Evolutionary conservation across 2,113 vertebrate genomes (phyloP).

Genomic region (Hippotragus niger): DNA sequence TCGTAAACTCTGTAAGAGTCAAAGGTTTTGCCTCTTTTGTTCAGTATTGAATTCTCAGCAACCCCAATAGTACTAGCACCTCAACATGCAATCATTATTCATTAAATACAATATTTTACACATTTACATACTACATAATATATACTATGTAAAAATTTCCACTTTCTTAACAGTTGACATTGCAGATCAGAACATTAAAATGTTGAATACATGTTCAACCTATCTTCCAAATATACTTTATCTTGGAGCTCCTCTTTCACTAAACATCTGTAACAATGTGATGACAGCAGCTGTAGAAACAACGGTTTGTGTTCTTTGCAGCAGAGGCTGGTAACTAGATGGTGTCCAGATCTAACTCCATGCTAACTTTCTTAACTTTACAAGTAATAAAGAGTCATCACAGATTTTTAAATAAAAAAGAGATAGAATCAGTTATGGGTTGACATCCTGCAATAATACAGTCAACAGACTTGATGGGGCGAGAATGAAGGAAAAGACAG

Average conservation of each 20-base stretch:
- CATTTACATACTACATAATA: background rate
- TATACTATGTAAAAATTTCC: background rate
- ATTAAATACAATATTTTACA: background rate
- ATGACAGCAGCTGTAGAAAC: background rate
- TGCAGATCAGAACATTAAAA: background rate
- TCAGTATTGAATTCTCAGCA: background rate
- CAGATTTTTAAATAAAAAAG: background rate
- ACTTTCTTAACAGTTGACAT: background rate
- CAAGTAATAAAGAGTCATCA: background rate
- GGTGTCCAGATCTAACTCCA: background rate
- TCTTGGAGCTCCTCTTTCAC: background rate
- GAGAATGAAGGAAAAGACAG: background rate
- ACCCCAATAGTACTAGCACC: background rate
- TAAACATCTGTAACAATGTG: background rate
- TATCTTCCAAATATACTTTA: background rate
- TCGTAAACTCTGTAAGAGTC: background rate
- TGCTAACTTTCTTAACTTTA: background rate
- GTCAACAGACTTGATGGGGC: background rate
- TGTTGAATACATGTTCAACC: background rate
- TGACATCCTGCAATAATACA: background rate
- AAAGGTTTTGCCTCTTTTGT: background rate
- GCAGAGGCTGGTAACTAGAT: background rate
- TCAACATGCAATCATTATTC: background rate
- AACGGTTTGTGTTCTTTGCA: background rate
- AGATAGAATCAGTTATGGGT: background rate